Conservation (phyloP, 2,888 invertebrate species). For the Yponomeuta malinellus region DNA sequence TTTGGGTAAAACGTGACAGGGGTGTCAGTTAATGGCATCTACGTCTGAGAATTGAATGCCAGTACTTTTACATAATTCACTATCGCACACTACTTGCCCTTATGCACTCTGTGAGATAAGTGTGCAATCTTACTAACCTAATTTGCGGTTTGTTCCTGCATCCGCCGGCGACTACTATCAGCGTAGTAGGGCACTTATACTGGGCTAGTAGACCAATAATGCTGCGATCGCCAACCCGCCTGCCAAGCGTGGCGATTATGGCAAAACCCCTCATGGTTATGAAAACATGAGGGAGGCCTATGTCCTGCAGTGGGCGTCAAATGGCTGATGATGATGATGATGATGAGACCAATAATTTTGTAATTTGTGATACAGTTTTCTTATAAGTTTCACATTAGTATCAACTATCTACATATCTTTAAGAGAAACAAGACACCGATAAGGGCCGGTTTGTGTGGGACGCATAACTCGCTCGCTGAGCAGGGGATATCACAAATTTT, state of each 20-base stretch:
- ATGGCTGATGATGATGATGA: no score
- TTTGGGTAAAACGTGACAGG: conserved; percentile 8
- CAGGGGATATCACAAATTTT: neutral
- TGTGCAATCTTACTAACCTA: conserved; percentile 57
- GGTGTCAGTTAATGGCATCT: conserved; percentile 1
- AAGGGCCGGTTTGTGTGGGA: conserved; percentile 16
- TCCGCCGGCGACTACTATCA: conserved; percentile 50
- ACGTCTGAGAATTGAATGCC: conserved; percentile 11
- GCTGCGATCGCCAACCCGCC: no score
- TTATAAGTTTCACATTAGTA: conserved; percentile 3
- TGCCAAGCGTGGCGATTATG: no score
- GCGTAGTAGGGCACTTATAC: conserved; percentile 10
- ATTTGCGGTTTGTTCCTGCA: conserved; percentile 52
- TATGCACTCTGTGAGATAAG: conserved; percentile 45
- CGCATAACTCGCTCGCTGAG: conserved; percentile 10
- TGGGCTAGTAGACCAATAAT: conserved; percentile 12
- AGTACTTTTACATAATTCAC: conserved; percentile 18
- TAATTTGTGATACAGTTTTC: conserved; percentile 13
- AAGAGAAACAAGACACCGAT: neutral
- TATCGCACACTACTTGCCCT: conserved; percentile 15
- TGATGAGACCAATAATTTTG: conserved; percentile 13
- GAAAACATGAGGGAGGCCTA: no score
- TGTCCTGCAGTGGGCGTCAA: no score
- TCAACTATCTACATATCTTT: neutral
- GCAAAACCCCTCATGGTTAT: no score